phyloP scores from a whole-genome alignment of 2,113 vertebrate genomes.

The Aplodontia rufa region DNA sequence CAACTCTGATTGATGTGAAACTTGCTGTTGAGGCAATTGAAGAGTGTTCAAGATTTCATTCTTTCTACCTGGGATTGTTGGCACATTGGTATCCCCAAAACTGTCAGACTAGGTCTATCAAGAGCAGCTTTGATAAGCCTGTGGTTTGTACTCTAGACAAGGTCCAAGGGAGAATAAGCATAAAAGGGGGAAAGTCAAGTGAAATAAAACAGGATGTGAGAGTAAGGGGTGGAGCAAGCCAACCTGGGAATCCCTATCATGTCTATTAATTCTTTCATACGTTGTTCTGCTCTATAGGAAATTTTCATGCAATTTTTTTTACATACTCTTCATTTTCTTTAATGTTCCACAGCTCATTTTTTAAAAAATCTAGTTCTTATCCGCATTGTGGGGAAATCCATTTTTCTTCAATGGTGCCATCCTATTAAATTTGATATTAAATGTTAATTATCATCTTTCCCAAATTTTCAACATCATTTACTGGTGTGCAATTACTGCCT shows the following conservation, averaged over 20 bases:
- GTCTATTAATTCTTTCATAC: neutral
- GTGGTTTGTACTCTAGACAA: neutral
- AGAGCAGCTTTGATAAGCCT: neutral
- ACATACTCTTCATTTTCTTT: neutral
- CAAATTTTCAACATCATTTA: neutral
- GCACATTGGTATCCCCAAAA: neutral
- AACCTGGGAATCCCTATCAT: neutral
- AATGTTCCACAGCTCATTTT: neutral
- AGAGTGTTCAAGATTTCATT: neutral
- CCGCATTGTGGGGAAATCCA: neutral
- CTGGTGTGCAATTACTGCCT: neutral
- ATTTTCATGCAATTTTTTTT: neutral
- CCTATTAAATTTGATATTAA: neutral
- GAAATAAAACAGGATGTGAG: neutral
- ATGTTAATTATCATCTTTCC: neutral
- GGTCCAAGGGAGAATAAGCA: neutral
- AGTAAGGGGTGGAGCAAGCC: neutral
- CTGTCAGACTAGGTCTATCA: neutral
- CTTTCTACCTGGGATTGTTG: neutral
- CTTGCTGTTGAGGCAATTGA: neutral
- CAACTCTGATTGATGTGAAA: neutral
- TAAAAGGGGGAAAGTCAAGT: neutral
- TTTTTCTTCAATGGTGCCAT: neutral
- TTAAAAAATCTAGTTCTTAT: neutral
- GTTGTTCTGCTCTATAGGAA: neutral